phyloP scores from a whole-genome alignment of 2,888 invertebrate species.

The Aelia acuminata region DNA sequence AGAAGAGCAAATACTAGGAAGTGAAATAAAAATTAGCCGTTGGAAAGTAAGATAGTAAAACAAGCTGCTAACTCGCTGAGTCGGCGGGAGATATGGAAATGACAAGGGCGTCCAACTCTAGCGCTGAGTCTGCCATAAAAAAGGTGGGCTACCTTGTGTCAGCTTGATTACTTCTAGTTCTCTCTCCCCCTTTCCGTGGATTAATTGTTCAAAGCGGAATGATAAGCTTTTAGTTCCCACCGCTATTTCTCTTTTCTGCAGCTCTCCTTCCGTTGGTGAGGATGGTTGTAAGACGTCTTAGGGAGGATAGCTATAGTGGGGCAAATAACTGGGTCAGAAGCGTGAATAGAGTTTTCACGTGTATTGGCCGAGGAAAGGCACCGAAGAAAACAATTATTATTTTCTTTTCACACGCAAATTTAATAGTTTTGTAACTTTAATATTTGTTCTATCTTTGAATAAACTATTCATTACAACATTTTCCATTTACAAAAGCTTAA shows the following conservation, averaged over 20 bases:
- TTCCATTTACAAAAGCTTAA: no score
- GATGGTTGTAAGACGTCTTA: not conserved
- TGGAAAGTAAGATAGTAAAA: constrained; percentile 14
- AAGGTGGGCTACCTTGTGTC: not conserved
- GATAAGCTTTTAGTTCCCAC: constrained; percentile 7
- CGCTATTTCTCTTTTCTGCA: not conserved
- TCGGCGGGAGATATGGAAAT: constrained; percentile 33
- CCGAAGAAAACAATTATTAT: no score
- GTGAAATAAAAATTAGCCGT: constrained; percentile 27
- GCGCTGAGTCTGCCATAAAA: constrained; percentile 4
- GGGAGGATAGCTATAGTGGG: no score
- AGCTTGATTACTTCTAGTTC: constrained; percentile 15
- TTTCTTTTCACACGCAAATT: no score
- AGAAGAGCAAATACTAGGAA: constrained; percentile 38
- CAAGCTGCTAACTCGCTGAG: constrained; percentile 31
- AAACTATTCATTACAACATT: no score
- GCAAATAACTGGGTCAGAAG: no score
- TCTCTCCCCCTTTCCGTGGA: not conserved
- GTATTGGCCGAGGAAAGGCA: no score
- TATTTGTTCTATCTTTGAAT: no score
- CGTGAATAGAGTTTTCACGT: no score
- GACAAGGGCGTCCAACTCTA: not conserved
- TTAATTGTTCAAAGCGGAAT: constrained; percentile 17
- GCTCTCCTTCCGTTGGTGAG: not conserved
- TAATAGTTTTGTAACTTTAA: no score